Evolutionary conservation across 1,140 invertebrate genomes (phyloP), one percentile per base, ranked within the genome.

Genomic region (Trachymyrmex cornetzi): DNA sequence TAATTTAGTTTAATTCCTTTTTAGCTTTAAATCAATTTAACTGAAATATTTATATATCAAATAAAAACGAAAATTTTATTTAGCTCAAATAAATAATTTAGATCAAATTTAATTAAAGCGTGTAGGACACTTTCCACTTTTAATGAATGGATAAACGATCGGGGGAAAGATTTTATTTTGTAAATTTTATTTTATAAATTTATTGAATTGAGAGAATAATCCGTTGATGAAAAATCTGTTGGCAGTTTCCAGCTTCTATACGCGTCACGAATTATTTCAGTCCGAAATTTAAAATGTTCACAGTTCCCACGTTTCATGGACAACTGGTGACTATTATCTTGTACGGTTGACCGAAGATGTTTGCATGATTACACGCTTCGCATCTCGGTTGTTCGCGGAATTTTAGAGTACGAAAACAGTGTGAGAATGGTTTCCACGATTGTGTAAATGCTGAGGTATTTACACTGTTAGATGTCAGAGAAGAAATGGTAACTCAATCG

Each of bases 361-460:
- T 89, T 86, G 88, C 88, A 89, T 88, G 88, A 89, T 89, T 86
- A 74, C 66, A 86, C 30, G 87, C 50, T 89, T 85, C 69, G 38
- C 53, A 50, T 88, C 77, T 88, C 69, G 11, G 50, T 57, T 57
- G 61, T 74, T 57, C 30, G 38, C 69, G 22, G 57, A 88, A 85
- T 89, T 88, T 66, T 85, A 30, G 53, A 11, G 6, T 30, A 5
- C 5, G 48, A n/a, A 61, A 74, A 84, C 22, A 19, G 34, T 30
- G 48, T 24, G 14, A 69, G 44, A 71, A 53, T 61, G 27, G 12
- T 48, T 59, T 84, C 55, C 19, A 63, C 19, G 24, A 61, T 84
- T 59, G 24, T 50, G 48, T 59, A 61, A 84, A 61, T 5, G 22
- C 11, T 12, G 7, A n/a, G 30, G 22, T 7, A 61, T 30, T 24